Base-by-base conservation (phyloP, 2,797 vertebrate species). In the Manis javanica region DNA sequence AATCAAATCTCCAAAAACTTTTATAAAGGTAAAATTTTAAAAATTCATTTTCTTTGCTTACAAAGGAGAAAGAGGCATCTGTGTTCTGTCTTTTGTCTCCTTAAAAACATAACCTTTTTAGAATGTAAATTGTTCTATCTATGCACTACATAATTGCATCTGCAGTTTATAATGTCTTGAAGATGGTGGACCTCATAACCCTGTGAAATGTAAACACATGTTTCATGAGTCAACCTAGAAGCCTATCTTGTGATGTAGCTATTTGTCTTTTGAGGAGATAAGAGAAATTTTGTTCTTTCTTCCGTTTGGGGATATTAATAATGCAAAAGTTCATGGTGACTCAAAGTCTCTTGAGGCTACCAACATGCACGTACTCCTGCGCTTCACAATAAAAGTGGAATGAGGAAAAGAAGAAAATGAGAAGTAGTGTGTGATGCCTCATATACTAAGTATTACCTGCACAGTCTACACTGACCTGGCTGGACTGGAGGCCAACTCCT, bases 91-190 rank as follows among this genome's bases (percentile, higher is more conserved):
- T 72, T 13, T 13, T 9, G n/a, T 46, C 26, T 92, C 78, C 53
- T 83, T 82, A 31, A 82, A 75, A 82, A 42, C n/a, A n/a, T 37
- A 63, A 81, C 9, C 16, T 83, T 82, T 87, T 87, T 39, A 16
- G 42, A 87, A 51, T 59, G 57, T 16, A 42, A 51, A 39, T 66
- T 3, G 34, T 42, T 89, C 61, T 94, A 8, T 66, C 9, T 49
- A 24, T 15, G 4, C 64, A 15, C 16, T 71, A 3, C 5, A 14
- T 46, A n/a, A 53, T 29, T 15, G 4, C 42, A 53, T 59, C 15
- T 59, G 26, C 39, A 39, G 59, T 39, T 75, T 83, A 24, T 51
- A 74, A 51, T 34, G 5, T 18, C 53, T 9, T 37, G 34, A 81
- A 18, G 31, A n/a, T 37, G 69, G 46, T 37, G 6, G 5, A 37